phyloP scores from a whole-genome alignment of 92 coral and sea anemone species.

The Isaurus tuberculatus region DNA sequence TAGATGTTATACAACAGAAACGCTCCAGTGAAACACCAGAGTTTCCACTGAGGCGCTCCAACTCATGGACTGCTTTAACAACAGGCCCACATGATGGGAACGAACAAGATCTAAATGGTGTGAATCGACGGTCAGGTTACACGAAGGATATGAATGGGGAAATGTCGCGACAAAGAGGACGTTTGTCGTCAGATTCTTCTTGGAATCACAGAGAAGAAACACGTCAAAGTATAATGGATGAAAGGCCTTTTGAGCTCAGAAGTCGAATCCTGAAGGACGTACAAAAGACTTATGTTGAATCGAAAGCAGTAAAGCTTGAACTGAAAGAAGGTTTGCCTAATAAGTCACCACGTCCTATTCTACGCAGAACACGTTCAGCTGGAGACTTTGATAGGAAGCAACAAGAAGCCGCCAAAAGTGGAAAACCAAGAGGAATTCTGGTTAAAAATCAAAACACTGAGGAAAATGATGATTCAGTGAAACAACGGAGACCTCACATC shows the following conservation, averaged over 20 bases:
- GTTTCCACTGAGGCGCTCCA: constrained; percentile 72
- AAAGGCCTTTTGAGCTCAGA: constrained; percentile 35
- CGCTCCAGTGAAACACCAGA: constrained; percentile 43
- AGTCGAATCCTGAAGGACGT: constrained; percentile 55
- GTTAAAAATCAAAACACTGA: constrained; percentile 75
- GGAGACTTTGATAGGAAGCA: constrained; percentile 87
- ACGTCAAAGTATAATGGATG: constrained; percentile 7
- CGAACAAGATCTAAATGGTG: background rate
- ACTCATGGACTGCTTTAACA: constrained; percentile 82
- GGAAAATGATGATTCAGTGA: constrained; percentile 63
- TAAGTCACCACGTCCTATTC: constrained; percentile 80
- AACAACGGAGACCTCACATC: constrained; percentile 54
- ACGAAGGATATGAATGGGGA: constrained; percentile 30
- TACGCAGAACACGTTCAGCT: constrained; percentile 88
- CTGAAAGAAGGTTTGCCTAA: constrained; percentile 80
- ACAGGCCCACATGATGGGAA: constrained; percentile 43
- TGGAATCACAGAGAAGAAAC: constrained; percentile 29
- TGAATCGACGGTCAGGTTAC: constrained; percentile 21
- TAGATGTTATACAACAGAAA: constrained; percentile 69
- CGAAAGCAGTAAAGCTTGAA: constrained; percentile 87
- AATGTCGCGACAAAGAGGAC: constrained; percentile 60
- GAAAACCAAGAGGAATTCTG: constrained; percentile 91
- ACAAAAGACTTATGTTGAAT: constrained; percentile 76
- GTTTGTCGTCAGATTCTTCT: constrained; percentile 56
- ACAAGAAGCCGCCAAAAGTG: constrained; percentile 61